These are phyloP conservation scores for Lasioglossum villosulum DNA, from an alignment of 2,888 invertebrate species.

Conservation along the genomic window DNA sequence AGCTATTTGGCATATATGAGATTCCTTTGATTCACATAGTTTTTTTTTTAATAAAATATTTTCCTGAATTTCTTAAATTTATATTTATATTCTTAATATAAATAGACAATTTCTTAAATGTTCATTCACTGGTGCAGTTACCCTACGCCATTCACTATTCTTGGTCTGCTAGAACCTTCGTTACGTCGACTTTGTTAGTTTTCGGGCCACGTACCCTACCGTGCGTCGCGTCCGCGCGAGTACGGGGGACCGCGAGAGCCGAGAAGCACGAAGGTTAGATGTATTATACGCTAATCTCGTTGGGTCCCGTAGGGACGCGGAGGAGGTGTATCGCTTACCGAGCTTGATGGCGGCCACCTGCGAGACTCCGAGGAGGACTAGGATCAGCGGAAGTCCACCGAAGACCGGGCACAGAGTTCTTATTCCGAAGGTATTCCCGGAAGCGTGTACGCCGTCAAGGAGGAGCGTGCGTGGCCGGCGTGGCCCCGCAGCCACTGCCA, in stretches of 20 bases:
- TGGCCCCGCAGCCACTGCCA: slow-evolving; percentile 80
- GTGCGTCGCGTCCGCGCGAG: too few relatives aligned
- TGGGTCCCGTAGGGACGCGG: not conserved
- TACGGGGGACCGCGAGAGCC: not conserved
- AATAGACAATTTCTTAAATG: too few relatives aligned
- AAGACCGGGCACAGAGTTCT: slow-evolving; percentile 49
- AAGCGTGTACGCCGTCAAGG: slow-evolving; percentile 71
- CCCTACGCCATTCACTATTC: too few relatives aligned
- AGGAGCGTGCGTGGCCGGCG: slow-evolving; percentile 78
- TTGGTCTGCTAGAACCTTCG: too few relatives aligned
- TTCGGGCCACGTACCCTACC: not conserved
- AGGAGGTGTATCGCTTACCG: slow-evolving; percentile 52
- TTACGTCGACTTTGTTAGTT: not conserved
- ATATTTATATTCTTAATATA: too few relatives aligned
- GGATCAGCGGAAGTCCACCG: slow-evolving; percentile 50
- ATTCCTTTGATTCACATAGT: too few relatives aligned
- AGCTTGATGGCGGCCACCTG: slow-evolving; percentile 54
- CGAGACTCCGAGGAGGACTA: slow-evolving; percentile 38
- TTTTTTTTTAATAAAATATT: too few relatives aligned
- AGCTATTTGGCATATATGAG: too few relatives aligned
- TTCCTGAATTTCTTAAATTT: too few relatives aligned
- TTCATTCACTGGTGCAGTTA: too few relatives aligned
- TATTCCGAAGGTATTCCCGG: slow-evolving; percentile 65
- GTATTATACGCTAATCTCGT: not conserved
- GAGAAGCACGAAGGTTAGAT: not conserved